Percentiles rank a stretch among this genome's conserved stretches.
Conservation (phyloP, 2,113 vertebrate species). For the Pygoscelis adeliae region DNA sequence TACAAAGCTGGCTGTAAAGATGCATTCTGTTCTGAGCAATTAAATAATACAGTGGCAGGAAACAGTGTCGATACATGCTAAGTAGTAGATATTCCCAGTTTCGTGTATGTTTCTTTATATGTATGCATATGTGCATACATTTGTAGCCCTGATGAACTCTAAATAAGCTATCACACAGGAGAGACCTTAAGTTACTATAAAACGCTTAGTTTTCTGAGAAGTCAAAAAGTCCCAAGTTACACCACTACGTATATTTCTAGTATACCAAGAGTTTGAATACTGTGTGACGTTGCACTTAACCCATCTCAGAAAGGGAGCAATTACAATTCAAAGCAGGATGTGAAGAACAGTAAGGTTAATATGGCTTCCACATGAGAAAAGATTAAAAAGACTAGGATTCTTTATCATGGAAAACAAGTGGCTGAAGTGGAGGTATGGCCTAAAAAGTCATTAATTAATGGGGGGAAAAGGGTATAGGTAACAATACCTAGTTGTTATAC, state of each 20-base stretch:
- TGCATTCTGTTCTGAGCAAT: neutral
- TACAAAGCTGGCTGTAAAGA: neutral
- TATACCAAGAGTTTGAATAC: neutral
- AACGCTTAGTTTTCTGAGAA: neutral
- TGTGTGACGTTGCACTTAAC: neutral
- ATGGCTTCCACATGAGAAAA: neutral
- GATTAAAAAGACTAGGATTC: neutral
- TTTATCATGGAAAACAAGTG: neutral
- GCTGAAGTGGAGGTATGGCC: neutral
- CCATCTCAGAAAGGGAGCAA: neutral
- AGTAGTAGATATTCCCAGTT: neutral
- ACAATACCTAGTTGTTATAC: neutral
- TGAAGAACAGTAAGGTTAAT: neutral
- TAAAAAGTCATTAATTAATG: neutral
- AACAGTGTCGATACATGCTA: neutral
- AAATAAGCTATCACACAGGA: neutral
- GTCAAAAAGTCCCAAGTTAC: neutral
- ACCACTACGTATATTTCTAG: neutral
- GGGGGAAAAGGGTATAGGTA: accelerated
- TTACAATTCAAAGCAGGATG: neutral
- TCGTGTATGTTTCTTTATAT: neutral
- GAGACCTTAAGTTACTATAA: neutral
- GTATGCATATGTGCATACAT: neutral
- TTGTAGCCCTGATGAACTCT: neutral
- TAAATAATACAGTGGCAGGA: neutral